Evolutionary conservation across 2,888 invertebrate genomes (phyloP).

Genomic region (Caradrina kadenii): DNA sequence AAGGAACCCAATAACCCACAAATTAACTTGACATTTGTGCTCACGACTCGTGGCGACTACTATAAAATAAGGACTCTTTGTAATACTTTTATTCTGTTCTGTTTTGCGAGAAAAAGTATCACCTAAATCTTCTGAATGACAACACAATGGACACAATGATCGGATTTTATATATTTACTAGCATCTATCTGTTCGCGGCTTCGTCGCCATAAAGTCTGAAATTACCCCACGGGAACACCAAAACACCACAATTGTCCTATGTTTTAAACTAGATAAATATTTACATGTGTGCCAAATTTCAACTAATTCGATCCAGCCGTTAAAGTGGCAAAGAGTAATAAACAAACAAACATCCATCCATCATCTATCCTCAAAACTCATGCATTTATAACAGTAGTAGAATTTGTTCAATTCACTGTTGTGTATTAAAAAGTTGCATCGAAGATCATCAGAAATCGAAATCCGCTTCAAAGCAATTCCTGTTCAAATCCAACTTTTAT

Average conservation of each 20-base stretch:
- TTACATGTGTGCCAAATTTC: no score
- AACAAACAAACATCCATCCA: background rate
- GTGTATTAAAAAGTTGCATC: background rate
- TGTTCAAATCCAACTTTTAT: conserved; percentile 25
- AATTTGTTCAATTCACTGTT: background rate
- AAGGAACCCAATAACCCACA: no score
- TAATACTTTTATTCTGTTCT: background rate
- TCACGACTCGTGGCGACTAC: no score
- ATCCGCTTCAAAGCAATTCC: conserved; percentile 20
- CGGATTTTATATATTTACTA: background rate
- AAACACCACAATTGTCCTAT: no score
- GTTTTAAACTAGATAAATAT: no score
- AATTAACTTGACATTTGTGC: no score
- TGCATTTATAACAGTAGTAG: no score
- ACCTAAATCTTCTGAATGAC: background rate
- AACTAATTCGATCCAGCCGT: no score
- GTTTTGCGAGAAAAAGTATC: background rate
- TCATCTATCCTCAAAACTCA: no score
- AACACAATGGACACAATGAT: background rate
- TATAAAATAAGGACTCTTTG: conserved; percentile 39
- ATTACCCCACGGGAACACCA: no score
- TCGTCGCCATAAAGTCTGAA: no score
- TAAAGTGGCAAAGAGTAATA: background rate
- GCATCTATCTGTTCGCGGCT: no score
- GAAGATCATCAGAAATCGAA: background rate